Evolutionary conservation across 2,113 vertebrate species (phyloP), one percentile per base, ranked within the genome.

Genomic region (Rhipidura dahli): DNA sequence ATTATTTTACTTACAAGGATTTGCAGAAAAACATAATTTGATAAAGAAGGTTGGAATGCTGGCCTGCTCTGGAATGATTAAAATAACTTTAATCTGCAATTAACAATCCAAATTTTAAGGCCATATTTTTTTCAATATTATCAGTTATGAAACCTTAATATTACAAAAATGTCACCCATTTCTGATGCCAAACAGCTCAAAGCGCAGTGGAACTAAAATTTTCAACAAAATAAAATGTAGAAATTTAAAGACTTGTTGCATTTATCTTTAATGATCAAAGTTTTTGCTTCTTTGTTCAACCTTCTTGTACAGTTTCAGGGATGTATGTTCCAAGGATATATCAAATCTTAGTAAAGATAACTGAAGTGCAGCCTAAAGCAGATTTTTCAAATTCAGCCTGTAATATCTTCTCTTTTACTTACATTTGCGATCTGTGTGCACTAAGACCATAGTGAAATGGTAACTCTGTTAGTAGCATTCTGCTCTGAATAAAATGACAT

Each of bases 91-190:
- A 71, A 53, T 91, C 45, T 93, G 35, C 57, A 70, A 69, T 84
- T 94, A 84, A 87, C 94, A 87, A 88, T 39, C 50, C 51, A 12
- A 94, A 86, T 91, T 94, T 78, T 96, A 90, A 63, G 59, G 33
- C 37, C 39, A 26, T 40, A 28, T 54, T 82, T 89, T 89, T 59
- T 91, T 76, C 70, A 78, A 79, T 87, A 24, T 20, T 93, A 57
- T 50, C 51, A 75, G 15, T 45, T 84, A 53, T 93, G 66, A 83
- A 69, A 69, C 8, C 49, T 89, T 94, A 94, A 85, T 90, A 23
- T 45, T 92, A 76, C 59, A 53, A 79, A 93, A 72, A n/a, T 40
- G 27, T 64, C 45, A 81, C 73, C 57, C 70, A 18, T 72, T 86
- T 77, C 22, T 93, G 83, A 82, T 80, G 66, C 18, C 76, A 76